phyloP scores from a whole-genome alignment of 2,797 vertebrate species.

The Rhabdophis nuchalis region DNA sequence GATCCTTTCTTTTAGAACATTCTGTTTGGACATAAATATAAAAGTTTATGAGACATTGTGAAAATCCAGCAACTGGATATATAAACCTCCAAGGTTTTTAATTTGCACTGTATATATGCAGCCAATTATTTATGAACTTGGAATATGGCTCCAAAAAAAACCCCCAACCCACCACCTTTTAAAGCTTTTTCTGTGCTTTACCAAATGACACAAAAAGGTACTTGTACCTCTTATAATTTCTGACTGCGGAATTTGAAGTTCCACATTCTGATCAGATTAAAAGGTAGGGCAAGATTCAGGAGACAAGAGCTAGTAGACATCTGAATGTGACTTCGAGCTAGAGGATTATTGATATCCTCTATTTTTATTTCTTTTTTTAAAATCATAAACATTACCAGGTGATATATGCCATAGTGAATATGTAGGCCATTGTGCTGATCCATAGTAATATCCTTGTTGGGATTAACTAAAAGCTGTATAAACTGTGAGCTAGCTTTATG shows the following conservation, averaged over 20 bases:
- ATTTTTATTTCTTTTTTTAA: neutral
- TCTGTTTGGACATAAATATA: constrained; percentile 29
- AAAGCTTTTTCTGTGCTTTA: neutral
- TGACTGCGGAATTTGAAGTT: neutral
- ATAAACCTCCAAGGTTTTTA: neutral
- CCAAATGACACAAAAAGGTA: neutral
- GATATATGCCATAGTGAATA: neutral
- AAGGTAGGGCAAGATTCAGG: neutral
- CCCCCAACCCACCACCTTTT: neutral
- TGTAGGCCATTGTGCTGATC: neutral
- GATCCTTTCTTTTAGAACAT: constrained; percentile 27
- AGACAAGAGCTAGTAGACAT: neutral
- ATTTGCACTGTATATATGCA: neutral
- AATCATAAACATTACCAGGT: neutral
- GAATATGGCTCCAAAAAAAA: neutral
- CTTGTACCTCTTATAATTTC: neutral
- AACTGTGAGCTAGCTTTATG: neutral
- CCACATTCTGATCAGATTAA: neutral
- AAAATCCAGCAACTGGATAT: neutral
- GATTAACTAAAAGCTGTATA: neutral
- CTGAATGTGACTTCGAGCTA: neutral
- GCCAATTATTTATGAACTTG: neutral
- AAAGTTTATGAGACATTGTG: constrained; percentile 19
- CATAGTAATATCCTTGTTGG: neutral
- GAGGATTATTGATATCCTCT: neutral